Evolutionary conservation across 1,140 invertebrate species (phyloP).

Genomic region (Papilio helenus): DNA sequence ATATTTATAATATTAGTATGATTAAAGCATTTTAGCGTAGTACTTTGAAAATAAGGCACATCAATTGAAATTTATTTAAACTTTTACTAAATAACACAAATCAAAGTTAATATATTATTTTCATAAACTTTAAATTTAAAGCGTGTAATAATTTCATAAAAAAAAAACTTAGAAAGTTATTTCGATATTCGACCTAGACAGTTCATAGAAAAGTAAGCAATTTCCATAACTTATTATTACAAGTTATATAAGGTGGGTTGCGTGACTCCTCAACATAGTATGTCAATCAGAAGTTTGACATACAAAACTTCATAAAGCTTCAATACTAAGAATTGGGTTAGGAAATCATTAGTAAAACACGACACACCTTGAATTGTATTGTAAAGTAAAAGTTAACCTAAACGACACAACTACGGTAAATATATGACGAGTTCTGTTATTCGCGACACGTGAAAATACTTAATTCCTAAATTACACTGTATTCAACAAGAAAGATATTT

Average conservation of each 20-base stretch:
- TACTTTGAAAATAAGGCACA: no score
- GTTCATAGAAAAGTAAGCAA: neutral
- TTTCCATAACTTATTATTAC: neutral
- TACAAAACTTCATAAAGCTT: conserved; percentile 42
- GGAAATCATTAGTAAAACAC: conserved; percentile 40
- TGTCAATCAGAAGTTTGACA: conserved; percentile 48
- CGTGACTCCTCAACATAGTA: conserved; percentile 48
- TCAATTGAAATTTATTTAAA: no score
- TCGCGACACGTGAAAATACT: neutral
- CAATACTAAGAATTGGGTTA: conserved; percentile 44
- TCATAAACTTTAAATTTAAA: neutral
- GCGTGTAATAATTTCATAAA: neutral
- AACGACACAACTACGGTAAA: neutral
- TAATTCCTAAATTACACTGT: neutral
- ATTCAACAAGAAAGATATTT: neutral
- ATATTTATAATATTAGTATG: no score
- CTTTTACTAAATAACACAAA: no score
- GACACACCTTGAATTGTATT: conserved; percentile 27
- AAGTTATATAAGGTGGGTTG: conserved; percentile 36
- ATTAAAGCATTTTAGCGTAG: no score
- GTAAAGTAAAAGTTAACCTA: conserved; percentile 2
- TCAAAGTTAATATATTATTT: no score
- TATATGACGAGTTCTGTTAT: conserved; percentile 17
- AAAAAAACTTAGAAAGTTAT: neutral
- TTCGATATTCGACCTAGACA: neutral